Base-by-base conservation (phyloP, 2,888 invertebrate genomes). In the Melieria crassipennis region DNA sequence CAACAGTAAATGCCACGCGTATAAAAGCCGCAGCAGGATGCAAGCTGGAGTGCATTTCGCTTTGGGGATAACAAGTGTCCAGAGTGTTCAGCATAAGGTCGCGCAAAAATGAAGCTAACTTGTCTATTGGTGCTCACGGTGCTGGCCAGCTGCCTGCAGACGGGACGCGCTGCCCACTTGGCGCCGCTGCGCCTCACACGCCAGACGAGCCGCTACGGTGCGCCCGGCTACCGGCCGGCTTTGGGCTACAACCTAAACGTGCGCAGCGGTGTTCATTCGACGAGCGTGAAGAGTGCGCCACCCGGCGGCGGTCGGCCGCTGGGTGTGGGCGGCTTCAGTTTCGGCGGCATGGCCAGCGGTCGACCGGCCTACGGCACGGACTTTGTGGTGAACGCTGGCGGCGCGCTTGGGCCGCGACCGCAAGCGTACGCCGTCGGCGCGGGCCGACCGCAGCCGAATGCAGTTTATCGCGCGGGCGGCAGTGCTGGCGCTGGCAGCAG, bases 311-410 rank as follows among this genome's bases (percentile, higher is more conserved):
- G 72, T 3, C 62, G 73, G 9, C 67, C 73, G 1, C 67, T 46
- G 5, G 76, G 76, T 46, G 69, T 75, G 46, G 76, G 76, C 10
- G 76, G 73, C 0, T 76, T 73, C 16, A 77, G 76, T 63, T 78
- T 78, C 64, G 78, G 77, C 7, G 77, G 77, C 16, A 77, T 75
- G 61, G 78, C 78, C 64, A 78, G 77, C 7, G 77, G 77, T 42
- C 76, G 79, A 1, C 79, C 79, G 9, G 73, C 75, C n/a, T 72
- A 73, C 67, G 79, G 78, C 10, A 76, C 74, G 42, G 75, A 73
- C 43, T 79, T 78, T 73, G 78, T 67, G 43, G 58, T 58, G 62
- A 65, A 62, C 61, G 64, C 56, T 9, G 66, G 42, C 5, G 69
- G 48, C 7, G 66, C 9, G 55, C 9, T 55, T 16, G 7, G 30